Evolutionary conservation across 2,888 invertebrate genomes (phyloP).

Genomic region (Leptopilina drosophilae): DNA sequence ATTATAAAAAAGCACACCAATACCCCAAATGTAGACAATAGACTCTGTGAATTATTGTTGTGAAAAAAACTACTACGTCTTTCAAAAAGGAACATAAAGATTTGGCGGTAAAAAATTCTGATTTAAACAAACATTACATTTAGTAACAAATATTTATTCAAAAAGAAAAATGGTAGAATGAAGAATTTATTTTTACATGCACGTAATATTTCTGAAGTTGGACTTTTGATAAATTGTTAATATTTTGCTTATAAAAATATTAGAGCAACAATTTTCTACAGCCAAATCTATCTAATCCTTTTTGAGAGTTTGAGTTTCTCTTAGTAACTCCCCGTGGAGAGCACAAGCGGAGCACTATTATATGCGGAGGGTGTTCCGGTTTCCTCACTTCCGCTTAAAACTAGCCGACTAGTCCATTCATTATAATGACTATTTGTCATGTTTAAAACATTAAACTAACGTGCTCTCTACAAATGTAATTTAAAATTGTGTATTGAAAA

Average conservation of each 20-base stretch:
- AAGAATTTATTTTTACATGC: neutral
- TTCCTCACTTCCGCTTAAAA: too few species aligned
- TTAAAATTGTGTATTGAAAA: too few species aligned
- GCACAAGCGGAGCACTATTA: too few species aligned
- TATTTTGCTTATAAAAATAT: neutral
- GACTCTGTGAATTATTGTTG: neutral
- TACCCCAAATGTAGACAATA: neutral
- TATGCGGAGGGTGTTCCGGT: too few species aligned
- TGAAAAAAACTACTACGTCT: neutral
- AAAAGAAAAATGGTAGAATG: neutral
- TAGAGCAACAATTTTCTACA: neutral
- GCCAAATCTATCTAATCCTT: neutral
- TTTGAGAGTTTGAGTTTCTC: neutral
- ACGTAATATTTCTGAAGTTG: neutral
- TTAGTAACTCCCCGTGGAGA: too few species aligned
- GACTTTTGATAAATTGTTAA: neutral
- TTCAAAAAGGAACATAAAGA: neutral
- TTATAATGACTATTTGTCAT: too few species aligned
- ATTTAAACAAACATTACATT: neutral
- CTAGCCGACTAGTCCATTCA: too few species aligned
- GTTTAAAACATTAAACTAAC: too few species aligned
- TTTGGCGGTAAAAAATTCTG: neutral
- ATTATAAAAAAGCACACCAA: neutral
- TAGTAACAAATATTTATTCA: too few species aligned
- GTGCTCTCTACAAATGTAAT: too few species aligned